Percentiles rank a stretch among this genome's conserved stretches.
Evolutionary conservation across 2,797 vertebrate species (phyloP).

Genomic region (Mycteria americana): DNA sequence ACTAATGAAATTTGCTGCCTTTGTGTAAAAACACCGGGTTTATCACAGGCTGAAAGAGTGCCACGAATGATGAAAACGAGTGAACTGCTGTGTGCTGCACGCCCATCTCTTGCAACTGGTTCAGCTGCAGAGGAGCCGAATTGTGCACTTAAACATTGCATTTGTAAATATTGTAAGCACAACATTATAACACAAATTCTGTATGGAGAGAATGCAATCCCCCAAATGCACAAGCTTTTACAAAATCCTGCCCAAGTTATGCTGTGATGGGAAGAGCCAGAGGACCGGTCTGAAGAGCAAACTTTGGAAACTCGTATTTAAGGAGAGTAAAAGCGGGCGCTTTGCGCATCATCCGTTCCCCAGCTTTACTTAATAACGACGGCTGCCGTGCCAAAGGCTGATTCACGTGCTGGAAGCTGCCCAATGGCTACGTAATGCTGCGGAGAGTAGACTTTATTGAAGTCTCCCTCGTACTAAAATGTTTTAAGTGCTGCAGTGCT

Average conservation of each 20-base stretch:
- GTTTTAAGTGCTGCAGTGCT: constrained; percentile 51
- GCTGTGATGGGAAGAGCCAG: background rate
- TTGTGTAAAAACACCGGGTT: background rate
- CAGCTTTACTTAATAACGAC: background rate
- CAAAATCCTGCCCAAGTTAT: background rate
- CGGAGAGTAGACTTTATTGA: background rate
- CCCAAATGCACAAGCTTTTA: accelerated
- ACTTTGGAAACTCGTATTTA: background rate
- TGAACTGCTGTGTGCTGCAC: accelerated
- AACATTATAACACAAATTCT: background rate
- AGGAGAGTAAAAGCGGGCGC: background rate
- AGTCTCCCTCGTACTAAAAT: background rate
- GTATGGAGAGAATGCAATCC: accelerated
- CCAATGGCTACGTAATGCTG: constrained; percentile 4
- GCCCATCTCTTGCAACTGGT: accelerated
- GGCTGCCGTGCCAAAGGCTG: background rate
- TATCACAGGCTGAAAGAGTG: background rate
- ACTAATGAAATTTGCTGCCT: background rate
- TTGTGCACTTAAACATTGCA: background rate
- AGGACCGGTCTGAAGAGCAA: accelerated
- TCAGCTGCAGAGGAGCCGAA: background rate
- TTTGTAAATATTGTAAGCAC: background rate
- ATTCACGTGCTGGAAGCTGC: background rate
- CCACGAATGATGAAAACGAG: accelerated
- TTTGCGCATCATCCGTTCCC: background rate